Conservation (phyloP, 2,797 vertebrate genomes). For the Clarias laeviceps region DNA sequence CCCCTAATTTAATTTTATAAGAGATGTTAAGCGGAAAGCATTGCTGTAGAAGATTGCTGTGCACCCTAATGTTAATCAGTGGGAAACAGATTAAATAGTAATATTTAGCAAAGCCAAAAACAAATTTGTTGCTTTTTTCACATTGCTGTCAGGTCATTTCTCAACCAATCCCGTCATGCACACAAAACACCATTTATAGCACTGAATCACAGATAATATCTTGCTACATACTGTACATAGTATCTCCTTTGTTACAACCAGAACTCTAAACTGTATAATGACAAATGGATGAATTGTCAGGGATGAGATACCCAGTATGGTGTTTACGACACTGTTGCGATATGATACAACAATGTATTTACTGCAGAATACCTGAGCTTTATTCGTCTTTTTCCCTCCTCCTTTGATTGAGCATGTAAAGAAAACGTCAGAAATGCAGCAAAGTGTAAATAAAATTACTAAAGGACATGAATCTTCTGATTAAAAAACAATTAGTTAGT, state of each 20-base stretch:
- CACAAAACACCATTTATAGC: neutral
- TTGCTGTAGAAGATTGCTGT: neutral
- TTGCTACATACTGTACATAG: neutral
- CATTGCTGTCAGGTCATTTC: neutral
- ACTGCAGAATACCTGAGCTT: no score
- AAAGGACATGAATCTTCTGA: no score
- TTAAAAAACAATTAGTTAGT: no score
- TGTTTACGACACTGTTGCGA: no score
- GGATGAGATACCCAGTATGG: no score
- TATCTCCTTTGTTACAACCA: neutral
- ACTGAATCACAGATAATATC: neutral
- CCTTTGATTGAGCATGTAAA: no score
- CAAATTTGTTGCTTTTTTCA: neutral
- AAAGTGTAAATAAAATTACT: no score
- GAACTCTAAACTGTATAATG: neutral
- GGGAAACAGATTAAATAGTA: neutral
- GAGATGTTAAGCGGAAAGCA: no score
- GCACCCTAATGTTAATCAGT: neutral
- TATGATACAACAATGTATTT: no score
- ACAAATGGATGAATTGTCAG: neutral
- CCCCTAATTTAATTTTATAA: neutral
- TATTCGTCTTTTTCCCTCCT: no score
- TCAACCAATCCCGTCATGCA: neutral
- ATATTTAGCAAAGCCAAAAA: slow-evolving; percentile 46
- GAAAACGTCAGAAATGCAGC: no score